These are phyloP conservation scores for Dione juno DNA, from an alignment of 2,888 invertebrate genomes.

Conservation along the genomic window DNA sequence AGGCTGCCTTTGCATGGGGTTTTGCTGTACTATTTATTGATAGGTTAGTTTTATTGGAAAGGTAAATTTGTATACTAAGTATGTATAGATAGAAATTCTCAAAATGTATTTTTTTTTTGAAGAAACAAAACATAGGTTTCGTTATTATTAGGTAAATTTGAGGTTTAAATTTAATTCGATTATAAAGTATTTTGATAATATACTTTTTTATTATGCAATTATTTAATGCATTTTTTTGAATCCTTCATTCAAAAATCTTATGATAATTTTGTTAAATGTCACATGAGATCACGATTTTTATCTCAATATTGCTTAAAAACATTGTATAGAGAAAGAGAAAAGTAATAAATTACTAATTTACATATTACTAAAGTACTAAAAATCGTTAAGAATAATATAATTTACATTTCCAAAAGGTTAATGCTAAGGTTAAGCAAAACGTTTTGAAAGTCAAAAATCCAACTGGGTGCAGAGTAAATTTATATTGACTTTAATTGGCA, in stretches of 20 bases:
- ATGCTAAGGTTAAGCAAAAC: slow-evolving; percentile 4
- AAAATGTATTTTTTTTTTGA: background rate
- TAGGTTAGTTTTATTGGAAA: background rate
- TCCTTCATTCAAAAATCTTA: too few relatives aligned
- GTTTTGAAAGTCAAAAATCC: slow-evolving; percentile 32
- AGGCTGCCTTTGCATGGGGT: slow-evolving; percentile 37
- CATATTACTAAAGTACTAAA: background rate
- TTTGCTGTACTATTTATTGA: background rate
- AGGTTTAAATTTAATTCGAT: too few relatives aligned
- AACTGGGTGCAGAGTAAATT: slow-evolving; percentile 20
- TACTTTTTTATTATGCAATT: too few relatives aligned
- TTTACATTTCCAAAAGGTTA: background rate
- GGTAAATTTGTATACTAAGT: background rate
- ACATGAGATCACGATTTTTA: too few relatives aligned
- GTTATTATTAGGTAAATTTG: background rate
- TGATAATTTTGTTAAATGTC: too few relatives aligned
- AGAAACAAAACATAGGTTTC: too few relatives aligned
- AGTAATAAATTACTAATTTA: background rate
- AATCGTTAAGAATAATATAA: background rate
- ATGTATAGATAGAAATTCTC: background rate
- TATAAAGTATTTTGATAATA: too few relatives aligned
- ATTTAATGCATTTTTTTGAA: too few relatives aligned
- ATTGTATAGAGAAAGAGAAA: too few relatives aligned
- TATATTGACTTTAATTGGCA: slow-evolving; percentile 21
- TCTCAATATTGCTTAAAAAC: too few relatives aligned